Evolutionary conservation across 2,888 invertebrate genomes (phyloP).

Genomic region (Pharmacophagus antenor): DNA sequence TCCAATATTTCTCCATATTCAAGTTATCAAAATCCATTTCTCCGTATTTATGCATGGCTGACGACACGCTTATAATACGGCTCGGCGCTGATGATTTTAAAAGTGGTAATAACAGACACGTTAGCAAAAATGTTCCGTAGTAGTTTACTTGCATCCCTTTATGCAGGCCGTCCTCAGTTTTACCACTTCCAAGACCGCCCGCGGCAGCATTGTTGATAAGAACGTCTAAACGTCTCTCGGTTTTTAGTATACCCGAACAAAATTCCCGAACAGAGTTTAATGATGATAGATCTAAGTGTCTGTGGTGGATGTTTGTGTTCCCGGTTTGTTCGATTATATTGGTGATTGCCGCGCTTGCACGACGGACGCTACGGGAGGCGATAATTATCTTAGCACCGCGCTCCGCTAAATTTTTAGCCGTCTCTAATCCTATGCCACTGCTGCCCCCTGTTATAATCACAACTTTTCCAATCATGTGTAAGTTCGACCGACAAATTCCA

Average conservation of each 20-base stretch:
- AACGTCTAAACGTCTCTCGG: conserved; percentile 76
- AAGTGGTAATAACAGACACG: conserved; percentile 79
- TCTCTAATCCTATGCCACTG: conserved; percentile 77
- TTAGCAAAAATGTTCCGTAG: conserved; percentile 86
- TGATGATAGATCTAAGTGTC: conserved; percentile 67
- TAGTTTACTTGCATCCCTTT: conserved; percentile 87
- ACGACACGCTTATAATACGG: conserved; percentile 77
- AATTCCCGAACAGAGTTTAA: conserved; percentile 78
- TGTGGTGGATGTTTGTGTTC: conserved; percentile 58
- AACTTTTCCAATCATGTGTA: conserved; percentile 74
- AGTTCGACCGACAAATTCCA: conserved; percentile 66
- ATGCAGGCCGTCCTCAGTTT: conserved; percentile 84
- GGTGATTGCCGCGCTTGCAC: conserved; percentile 60
- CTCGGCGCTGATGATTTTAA: conserved; percentile 75
- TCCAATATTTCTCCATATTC: conserved; percentile 32
- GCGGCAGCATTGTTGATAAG: conserved; percentile 83
- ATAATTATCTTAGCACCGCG: conserved; percentile 77
- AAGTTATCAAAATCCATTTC: conserved; percentile 32
- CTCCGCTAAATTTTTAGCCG: conserved; percentile 73
- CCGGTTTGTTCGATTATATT: conserved; percentile 61
- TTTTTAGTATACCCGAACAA: conserved; percentile 73
- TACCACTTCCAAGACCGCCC: conserved; percentile 69
- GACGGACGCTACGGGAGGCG: conserved; percentile 69
- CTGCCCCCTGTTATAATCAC: conserved; percentile 72
- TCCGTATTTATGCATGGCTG: conserved; percentile 57